Percentiles rank a stretch among this genome's conserved stretches.
Conservation (phyloP, 2,797 vertebrate genomes). For the Semotilus atromaculatus region DNA sequence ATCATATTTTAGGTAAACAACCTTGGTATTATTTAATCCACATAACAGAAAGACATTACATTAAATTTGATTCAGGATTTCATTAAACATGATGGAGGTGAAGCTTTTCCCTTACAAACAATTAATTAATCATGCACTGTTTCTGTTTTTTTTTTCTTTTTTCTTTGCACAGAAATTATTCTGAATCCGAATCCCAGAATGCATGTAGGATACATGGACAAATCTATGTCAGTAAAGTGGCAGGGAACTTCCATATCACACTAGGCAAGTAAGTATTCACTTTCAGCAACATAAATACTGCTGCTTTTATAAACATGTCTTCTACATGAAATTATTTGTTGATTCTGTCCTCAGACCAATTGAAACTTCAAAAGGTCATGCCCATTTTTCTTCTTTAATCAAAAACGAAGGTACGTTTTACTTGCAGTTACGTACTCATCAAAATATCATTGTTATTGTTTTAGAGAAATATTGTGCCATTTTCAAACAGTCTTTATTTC, state of each 20-base stretch:
- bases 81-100: too few relatives aligned
- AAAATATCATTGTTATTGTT: neutral
- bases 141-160: neutral
- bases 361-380: constrained; percentile 81
- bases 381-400: constrained; percentile 90
- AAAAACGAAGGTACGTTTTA: constrained; percentile 89
- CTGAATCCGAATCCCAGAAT: constrained; percentile 73
- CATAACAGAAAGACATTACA: neutral
- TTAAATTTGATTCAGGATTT: neutral
- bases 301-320: neutral
- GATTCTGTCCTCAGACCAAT: constrained; percentile 23
- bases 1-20: neutral
- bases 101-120: neutral
- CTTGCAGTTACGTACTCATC: neutral
- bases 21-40: neutral
- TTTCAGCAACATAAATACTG: neutral
- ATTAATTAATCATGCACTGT: neutral
- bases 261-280: constrained; percentile 93
- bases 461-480: neutral
- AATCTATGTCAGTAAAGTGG: constrained; percentile 95
- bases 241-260: constrained; percentile 96
- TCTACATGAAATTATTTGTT: neutral
- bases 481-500: neutral
- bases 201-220: constrained; percentile 94
- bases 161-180: constrained; percentile 78